Conservation (phyloP, 2,888 invertebrate species). For the Scaptomyza caliginosa region DNA sequence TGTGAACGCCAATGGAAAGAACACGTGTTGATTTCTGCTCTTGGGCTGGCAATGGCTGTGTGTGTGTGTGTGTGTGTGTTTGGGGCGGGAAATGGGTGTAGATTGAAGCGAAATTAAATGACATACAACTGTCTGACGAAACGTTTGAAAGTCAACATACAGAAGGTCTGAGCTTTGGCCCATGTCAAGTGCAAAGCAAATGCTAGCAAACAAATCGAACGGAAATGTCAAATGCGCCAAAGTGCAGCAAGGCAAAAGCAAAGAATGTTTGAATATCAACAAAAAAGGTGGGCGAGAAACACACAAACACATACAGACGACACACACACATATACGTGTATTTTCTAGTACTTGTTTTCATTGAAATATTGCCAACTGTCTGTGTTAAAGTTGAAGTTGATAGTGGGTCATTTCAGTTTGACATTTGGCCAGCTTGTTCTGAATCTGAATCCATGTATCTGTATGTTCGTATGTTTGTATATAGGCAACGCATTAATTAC, state of each 20-base stretch:
- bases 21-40: conserved; percentile 64
- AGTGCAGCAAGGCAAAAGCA: conserved; percentile 65
- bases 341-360: conserved; percentile 24
- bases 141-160: conserved; percentile 16
- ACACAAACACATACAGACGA: conserved; percentile 11
- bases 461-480: conserved; percentile 22
- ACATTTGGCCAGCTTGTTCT: conserved; percentile 24
- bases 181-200: conserved; percentile 50
- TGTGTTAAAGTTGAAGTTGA: conserved; percentile 1
- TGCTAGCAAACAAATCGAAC: conserved; percentile 78
- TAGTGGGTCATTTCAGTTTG: conserved; percentile 45
- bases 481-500: conserved; percentile 75
- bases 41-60: conserved; percentile 12
- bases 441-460: conserved; percentile 4
- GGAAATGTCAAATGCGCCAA: conserved; percentile 77
- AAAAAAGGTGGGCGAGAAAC: conserved; percentile 32
- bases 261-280: conserved; percentile 34
- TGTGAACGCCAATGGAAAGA: conserved; percentile 50
- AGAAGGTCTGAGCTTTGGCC: conserved; percentile 6
- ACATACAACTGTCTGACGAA: conserved; percentile 49
- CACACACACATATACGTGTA: conserved; percentile 16
- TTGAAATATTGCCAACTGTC: conserved; percentile 35
- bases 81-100: conserved; percentile 50
- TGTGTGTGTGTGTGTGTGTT: conserved; percentile 13
- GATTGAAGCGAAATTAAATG: conserved; percentile 66